phyloP scores from a whole-genome alignment of 1,140 invertebrate genomes.

The Contarinia nasturtii region DNA sequence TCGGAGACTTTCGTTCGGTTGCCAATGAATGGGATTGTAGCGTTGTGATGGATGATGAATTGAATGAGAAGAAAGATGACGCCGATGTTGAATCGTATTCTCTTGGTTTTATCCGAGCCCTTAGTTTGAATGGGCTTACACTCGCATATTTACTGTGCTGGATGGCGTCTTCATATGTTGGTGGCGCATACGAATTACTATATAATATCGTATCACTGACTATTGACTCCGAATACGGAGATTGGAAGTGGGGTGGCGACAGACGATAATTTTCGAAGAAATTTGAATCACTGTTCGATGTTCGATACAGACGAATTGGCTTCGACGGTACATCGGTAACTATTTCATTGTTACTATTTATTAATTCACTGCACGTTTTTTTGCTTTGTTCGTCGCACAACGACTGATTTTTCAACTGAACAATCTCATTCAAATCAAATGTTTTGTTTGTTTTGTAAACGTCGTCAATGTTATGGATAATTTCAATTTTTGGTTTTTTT shows the following conservation, averaged over 20 bases:
- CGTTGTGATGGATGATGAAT: background rate
- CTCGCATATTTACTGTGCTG: too few relatives aligned
- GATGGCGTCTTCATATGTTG: too few relatives aligned
- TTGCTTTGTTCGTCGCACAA: background rate
- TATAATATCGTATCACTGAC: too few relatives aligned
- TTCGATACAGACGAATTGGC: background rate
- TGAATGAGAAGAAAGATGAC: background rate
- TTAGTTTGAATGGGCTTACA: too few relatives aligned
- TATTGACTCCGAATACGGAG: too few relatives aligned
- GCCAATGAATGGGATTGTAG: background rate
- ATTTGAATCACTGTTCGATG: background rate
- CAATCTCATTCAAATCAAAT: conserved; percentile 2
- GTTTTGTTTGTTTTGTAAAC: conserved; percentile 1
- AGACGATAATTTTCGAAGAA: background rate
- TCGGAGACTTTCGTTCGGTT: background rate
- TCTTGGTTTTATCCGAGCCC: background rate
- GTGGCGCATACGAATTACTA: too few relatives aligned
- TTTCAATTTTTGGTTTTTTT: conserved; percentile 1
- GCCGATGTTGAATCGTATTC: background rate
- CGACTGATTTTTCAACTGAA: background rate
- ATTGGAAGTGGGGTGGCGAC: too few relatives aligned
- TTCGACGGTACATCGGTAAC: background rate
- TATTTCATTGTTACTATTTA: background rate
- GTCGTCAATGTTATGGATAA: background rate
- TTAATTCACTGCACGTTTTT: background rate